phyloP scores from a whole-genome alignment of 2,113 vertebrate genomes.

The Bolborhynchus lineola region DNA sequence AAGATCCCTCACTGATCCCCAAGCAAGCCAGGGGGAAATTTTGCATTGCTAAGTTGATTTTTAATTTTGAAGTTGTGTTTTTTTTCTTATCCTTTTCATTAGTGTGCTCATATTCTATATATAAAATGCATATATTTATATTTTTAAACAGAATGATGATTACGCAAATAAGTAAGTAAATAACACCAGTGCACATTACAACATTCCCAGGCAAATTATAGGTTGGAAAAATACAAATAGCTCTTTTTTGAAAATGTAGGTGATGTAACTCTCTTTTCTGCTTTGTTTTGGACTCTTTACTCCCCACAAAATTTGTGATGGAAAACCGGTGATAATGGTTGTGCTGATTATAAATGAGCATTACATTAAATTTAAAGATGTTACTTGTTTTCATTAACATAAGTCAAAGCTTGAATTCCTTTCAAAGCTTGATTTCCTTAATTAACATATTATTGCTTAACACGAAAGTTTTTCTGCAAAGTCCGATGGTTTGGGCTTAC shows the following conservation, averaged over 20 bases:
- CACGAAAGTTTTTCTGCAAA: not conserved
- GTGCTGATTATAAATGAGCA: not conserved
- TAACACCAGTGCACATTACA: not conserved
- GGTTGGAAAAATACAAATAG: not conserved
- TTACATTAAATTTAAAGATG: not conserved
- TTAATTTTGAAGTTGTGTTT: not conserved
- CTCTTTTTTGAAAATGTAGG: not conserved
- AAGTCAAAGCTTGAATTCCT: not conserved
- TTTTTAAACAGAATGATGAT: not conserved
- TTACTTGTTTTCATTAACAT: not conserved
- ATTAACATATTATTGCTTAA: not conserved
- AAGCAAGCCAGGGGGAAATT: not conserved
- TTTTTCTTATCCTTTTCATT: not conserved
- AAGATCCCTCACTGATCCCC: not conserved
- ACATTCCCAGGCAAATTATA: conserved; percentile 38
- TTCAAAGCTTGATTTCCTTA: not conserved
- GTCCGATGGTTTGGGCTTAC: not conserved
- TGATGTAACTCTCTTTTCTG: not conserved
- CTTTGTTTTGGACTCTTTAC: not conserved
- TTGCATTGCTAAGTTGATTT: not conserved
- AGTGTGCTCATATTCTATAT: not conserved
- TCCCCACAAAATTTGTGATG: not conserved
- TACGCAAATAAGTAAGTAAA: not conserved
- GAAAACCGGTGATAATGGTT: not conserved
- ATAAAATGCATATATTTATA: not conserved